Conservation (phyloP, 92 coral and sea anemone genomes). For the Siderastrea radians region DNA sequence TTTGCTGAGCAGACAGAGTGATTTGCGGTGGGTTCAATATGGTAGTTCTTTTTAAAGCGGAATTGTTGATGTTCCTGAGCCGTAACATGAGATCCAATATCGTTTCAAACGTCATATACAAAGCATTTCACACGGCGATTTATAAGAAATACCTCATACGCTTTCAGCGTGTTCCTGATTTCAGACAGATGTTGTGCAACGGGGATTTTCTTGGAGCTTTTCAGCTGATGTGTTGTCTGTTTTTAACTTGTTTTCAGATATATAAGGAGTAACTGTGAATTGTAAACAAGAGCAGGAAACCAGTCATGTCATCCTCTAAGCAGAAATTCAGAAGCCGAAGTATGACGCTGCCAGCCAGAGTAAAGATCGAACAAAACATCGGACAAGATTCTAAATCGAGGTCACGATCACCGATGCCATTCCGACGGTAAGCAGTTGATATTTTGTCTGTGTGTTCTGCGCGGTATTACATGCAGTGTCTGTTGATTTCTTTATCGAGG, state of each 20-base stretch:
- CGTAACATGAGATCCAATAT: background rate
- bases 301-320: slow-evolving; percentile 16
- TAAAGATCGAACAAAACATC: slow-evolving; percentile 43
- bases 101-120: background rate
- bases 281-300: background rate
- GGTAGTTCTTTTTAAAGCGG: background rate
- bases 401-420: slow-evolving; percentile 26
- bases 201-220: background rate
- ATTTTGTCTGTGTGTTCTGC: slow-evolving; percentile 1
- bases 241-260: slow-evolving; percentile 2
- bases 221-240: background rate
- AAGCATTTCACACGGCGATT: slow-evolving; percentile 11
- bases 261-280: background rate
- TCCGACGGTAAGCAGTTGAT: slow-evolving; percentile 23
- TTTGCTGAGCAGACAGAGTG: background rate
- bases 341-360: slow-evolving; percentile 61
- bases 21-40: slow-evolving; percentile 5
- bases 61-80: background rate
- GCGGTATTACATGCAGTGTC: background rate
- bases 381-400: slow-evolving; percentile 29
- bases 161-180: background rate
- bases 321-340: slow-evolving; percentile 64
- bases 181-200: background rate
- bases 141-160: background rate
- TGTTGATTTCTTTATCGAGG: background rate